A percentile compares a stretch with the other conserved stretches of the same genome.
Conservation (phyloP, 1,140 invertebrate species). For the Drepana arcuata region DNA sequence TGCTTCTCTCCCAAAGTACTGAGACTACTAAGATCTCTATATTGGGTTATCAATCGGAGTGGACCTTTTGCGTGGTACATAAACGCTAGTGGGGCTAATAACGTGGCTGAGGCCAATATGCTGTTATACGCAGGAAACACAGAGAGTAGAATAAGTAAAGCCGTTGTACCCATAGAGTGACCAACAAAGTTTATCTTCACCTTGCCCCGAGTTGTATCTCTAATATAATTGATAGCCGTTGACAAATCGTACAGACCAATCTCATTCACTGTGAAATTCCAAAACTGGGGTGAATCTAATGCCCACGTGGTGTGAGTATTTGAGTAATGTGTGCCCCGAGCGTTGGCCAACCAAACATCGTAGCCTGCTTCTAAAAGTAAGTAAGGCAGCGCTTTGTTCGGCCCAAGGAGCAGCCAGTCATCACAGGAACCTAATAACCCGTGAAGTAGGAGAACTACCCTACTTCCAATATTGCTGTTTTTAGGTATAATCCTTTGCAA, state of each 20-base stretch:
- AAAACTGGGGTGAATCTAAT: slow-evolving; percentile 71
- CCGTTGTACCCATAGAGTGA: slow-evolving; percentile 77
- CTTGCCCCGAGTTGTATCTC: slow-evolving; percentile 37
- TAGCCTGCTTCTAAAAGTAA: slow-evolving; percentile 74
- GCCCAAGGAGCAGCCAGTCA: slow-evolving; percentile 77
- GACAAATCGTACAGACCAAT: slow-evolving; percentile 70
- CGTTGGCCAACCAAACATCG: slow-evolving; percentile 80
- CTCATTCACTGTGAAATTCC: slow-evolving; percentile 76
- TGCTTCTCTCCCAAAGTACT: slow-evolving; percentile 5
- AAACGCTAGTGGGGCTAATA: slow-evolving; percentile 76
- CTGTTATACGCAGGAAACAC: slow-evolving; percentile 73
- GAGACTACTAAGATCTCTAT: slow-evolving; percentile 15
- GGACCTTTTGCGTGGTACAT: slow-evolving; percentile 71
- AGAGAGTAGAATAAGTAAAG: slow-evolving; percentile 73
- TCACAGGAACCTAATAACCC: slow-evolving; percentile 77
- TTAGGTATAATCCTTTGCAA: slow-evolving; percentile 76
- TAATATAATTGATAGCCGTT: slow-evolving; percentile 64
- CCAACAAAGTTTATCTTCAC: slow-evolving; percentile 75
- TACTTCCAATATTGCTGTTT: neutral
- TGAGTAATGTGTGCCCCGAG: slow-evolving; percentile 77
- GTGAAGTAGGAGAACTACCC: slow-evolving; percentile 76
- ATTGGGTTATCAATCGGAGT: slow-evolving; percentile 45
- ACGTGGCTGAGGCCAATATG: slow-evolving; percentile 72
- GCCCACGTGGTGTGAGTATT: slow-evolving; percentile 64
- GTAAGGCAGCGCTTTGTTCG: slow-evolving; percentile 74